These are phyloP conservation scores for Stigmatopora argus DNA, from an alignment of 2,113 vertebrate genomes.

Conservation along the genomic window DNA sequence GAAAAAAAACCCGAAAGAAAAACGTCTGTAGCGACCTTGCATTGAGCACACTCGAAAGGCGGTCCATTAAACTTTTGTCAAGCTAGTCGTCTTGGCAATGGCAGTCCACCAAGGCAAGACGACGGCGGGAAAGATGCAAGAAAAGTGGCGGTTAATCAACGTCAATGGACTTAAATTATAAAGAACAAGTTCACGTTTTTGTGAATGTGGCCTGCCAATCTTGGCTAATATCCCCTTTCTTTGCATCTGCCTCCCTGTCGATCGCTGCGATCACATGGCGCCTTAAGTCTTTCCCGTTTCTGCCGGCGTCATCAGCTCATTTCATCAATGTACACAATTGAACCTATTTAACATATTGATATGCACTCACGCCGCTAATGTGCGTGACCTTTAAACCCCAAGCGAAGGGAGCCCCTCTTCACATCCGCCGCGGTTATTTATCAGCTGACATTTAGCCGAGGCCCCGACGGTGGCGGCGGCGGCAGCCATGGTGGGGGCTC, in stretches of 20 bases:
- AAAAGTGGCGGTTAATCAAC: no score
- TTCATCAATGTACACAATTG: constrained; percentile 65
- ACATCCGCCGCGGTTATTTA: constrained; percentile 68
- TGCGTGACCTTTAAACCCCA: constrained; percentile 52
- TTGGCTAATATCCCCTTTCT: neutral
- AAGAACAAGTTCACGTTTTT: constrained; percentile 9
- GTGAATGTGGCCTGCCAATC: neutral
- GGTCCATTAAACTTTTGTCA: constrained; percentile 59
- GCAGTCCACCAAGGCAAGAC: no score
- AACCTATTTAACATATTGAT: constrained; percentile 69
- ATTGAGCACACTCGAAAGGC: constrained; percentile 53
- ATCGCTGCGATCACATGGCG: constrained; percentile 44
- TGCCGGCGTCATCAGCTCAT: constrained; percentile 35
- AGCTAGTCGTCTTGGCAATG: constrained; percentile 45
- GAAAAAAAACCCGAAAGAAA: neutral
- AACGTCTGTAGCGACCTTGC: constrained; percentile 57
- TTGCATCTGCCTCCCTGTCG: neutral
- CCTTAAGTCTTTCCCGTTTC: neutral
- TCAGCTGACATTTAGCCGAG: constrained; percentile 67
- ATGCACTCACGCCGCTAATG: constrained; percentile 56
- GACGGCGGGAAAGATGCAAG: no score
- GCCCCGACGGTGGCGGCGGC: constrained; percentile 44
- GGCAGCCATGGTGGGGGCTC: constrained; percentile 52
- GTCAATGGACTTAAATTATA: neutral
- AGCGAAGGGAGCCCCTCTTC: constrained; percentile 48